Conservation (phyloP, 2,888 invertebrate genomes). For the Drosophila cracens region DNA sequence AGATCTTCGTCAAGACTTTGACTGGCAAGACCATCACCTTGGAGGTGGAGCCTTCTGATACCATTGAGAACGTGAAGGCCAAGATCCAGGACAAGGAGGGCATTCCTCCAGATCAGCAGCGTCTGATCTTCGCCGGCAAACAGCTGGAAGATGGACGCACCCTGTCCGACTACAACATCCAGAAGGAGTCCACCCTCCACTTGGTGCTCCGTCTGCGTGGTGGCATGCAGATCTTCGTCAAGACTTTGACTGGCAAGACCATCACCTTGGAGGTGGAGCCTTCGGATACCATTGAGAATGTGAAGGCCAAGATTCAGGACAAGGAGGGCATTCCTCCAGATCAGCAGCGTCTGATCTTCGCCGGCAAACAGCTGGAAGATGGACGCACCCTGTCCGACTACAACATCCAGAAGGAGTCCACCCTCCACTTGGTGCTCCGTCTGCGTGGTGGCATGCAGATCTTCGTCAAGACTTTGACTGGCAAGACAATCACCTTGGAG, state of each 20-base stretch:
- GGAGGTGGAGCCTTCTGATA: conserved; percentile 49
- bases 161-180: conserved; percentile 42
- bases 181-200: conserved; percentile 43
- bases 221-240: conserved; percentile 53
- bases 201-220: conserved; percentile 46
- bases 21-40: conserved; percentile 54
- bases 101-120: conserved; percentile 42
- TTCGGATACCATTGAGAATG: conserved; percentile 49
- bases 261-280: conserved; percentile 51
- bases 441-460: conserved; percentile 49
- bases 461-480: conserved; percentile 45
- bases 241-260: conserved; percentile 55
- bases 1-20: conserved; percentile 53
- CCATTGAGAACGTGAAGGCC: conserved; percentile 53
- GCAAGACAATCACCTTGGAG: conserved; percentile 49
- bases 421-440: conserved; percentile 42
- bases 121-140: conserved; percentile 48
- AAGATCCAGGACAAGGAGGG: conserved; percentile 57
- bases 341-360: conserved; percentile 51
- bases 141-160: conserved; percentile 41
- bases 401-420: conserved; percentile 48
- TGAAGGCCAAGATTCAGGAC: conserved; percentile 53
- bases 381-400: conserved; percentile 44
- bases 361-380: conserved; percentile 48
- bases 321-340: conserved; percentile 55